Conservation (phyloP, 2,113 vertebrate species). For the Melanerpes aurifrons region DNA sequence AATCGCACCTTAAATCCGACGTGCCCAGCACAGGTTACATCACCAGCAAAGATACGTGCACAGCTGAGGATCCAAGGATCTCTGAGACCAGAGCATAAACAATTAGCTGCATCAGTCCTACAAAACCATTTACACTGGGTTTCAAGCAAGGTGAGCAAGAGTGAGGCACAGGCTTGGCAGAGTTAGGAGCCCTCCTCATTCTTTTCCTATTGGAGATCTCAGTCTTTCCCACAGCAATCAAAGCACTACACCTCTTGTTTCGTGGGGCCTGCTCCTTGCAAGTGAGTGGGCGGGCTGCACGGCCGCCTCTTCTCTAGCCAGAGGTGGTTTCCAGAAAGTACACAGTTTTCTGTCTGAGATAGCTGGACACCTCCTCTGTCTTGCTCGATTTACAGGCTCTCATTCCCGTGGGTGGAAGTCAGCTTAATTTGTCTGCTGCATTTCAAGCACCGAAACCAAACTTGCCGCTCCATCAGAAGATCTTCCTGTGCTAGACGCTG, state of each 20-base stretch:
- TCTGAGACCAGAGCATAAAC: not conserved
- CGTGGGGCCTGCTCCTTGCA: not conserved
- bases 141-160: not conserved
- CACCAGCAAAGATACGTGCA: not conserved
- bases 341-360: not conserved
- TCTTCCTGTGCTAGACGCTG: not conserved
- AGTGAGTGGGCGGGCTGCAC: not conserved
- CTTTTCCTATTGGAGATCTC: not conserved
- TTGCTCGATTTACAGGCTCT: conserved; percentile 21
- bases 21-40: not conserved
- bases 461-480: conserved; percentile 7
- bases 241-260: not conserved
- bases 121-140: not conserved
- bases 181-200: not conserved
- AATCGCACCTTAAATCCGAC: not conserved
- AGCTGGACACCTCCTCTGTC: not conserved
- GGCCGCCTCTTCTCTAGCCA: not conserved
- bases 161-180: not conserved
- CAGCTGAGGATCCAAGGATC: not conserved
- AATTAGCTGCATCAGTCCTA: not conserved
- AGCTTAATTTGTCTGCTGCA: conserved; percentile 12
- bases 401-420: not conserved
- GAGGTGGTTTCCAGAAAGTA: not conserved
- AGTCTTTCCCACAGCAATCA: not conserved
- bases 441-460: conserved; percentile 25